Evolutionary conservation across 2,113 vertebrate genomes (phyloP).

Genomic region (Hystrix cristata): DNA sequence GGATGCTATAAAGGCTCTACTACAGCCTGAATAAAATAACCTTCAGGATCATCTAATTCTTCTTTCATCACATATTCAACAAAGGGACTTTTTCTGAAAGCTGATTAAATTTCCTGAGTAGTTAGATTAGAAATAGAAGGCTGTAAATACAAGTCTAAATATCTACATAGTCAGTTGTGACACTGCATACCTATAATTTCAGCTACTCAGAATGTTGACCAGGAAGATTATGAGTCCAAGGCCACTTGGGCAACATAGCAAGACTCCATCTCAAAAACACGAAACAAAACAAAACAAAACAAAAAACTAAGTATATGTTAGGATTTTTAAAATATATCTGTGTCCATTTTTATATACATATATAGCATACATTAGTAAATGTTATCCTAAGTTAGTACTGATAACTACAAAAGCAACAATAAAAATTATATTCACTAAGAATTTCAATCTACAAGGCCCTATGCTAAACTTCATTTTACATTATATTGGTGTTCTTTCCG

Average conservation of each 20-base stretch:
- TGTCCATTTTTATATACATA: neutral
- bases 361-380: neutral
- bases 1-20: neutral
- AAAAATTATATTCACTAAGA: conserved; percentile 32
- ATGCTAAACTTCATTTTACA: conserved; percentile 40
- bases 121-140: neutral
- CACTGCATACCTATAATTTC: neutral
- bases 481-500: conserved; percentile 6
- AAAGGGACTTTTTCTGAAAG: neutral
- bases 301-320: neutral
- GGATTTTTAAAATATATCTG: neutral
- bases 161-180: neutral
- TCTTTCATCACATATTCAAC: neutral
- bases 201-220: neutral
- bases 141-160: neutral
- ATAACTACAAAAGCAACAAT: conserved; percentile 26
- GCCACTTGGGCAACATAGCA: neutral
- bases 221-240: neutral
- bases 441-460: neutral
- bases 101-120: neutral
- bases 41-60: conserved; percentile 6
- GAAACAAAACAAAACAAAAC: neutral
- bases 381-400: neutral
- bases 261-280: neutral
- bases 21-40: neutral